Base-by-base conservation (phyloP, 2,888 invertebrate genomes). In the Cantharis lateralis region DNA sequence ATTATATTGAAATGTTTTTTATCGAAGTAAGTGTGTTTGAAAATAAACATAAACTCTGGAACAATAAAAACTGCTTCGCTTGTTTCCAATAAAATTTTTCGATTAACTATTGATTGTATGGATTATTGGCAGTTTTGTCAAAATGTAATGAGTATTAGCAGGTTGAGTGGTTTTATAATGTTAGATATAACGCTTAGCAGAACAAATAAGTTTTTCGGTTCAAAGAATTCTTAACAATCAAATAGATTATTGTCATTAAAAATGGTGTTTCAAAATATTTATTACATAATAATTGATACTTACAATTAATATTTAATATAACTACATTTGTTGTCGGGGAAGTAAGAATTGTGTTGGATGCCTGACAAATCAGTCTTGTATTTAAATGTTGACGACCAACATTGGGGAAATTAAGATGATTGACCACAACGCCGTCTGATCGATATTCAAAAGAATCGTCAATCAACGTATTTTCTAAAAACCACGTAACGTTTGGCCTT, bases 311-410 rank as follows among this genome's bases (percentile, higher is more conserved):
- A 88, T 96, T 95, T 87, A 96, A 90, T 82, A 95, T 93, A 84
- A 95, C 92, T 81, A 94, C 92, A 88, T 93, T 94, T 83, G 93
- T 92, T 85, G 93, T 92, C 10, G 96, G 94, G 71, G 92, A 92
- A 64, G 94, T 94, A 83, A 96, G 89, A 88, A 95, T 95, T 81
- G 95, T 96, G 88, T 96, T 96, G 84, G 94, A 93, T 26, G 96
- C 96, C 88, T 96, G 95, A 89, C 96, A 96, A 84, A 95, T 93
- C 84, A 96, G 93, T 84, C 95, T 91, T 76, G 95, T 91, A 88
- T 95, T 94, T 82, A 96, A 91, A 89, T 96, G 95, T 88, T 95
- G 94, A 76, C 96, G 89, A 32, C 95, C 95, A 82, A 96, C 92
- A 86, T 93, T 94, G 76, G 94, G 94, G 86, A 95, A 95, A 79